Percentiles rank a stretch among this genome's conserved stretches.
Conservation (phyloP, 2,888 invertebrate species). For the Drosophila merina region DNA sequence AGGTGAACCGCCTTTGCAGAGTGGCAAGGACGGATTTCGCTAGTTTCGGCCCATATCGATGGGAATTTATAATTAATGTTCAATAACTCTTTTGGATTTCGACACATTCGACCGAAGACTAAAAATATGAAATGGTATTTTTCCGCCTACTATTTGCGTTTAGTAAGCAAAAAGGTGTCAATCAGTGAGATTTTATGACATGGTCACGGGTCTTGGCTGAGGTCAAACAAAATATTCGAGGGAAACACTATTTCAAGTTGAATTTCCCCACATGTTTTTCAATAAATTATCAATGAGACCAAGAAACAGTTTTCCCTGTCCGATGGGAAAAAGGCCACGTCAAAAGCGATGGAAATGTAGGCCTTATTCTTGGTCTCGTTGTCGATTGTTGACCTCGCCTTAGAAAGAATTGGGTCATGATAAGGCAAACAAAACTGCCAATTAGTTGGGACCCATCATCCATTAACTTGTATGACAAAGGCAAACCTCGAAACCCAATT, state of each 20-base stretch:
- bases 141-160: conserved; percentile 38
- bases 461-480: conserved; percentile 45
- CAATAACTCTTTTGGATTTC: conserved; percentile 65
- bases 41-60: conserved; percentile 40
- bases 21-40: conserved; percentile 56
- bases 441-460: conserved; percentile 38
- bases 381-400: conserved; percentile 57
- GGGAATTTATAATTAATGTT: conserved; percentile 68
- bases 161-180: conserved; percentile 46
- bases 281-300: conserved; percentile 63
- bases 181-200: conserved; percentile 59
- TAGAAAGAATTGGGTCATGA: conserved; percentile 47
- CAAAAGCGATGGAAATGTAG: conserved; percentile 42
- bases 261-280: conserved; percentile 36
- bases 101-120: conserved; percentile 46
- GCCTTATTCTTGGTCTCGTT: conserved; percentile 47
- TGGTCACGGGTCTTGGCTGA: conserved; percentile 47
- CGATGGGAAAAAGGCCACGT: conserved; percentile 59
- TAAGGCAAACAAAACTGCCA: conserved; percentile 47
- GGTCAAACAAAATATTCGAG: conserved; percentile 44
- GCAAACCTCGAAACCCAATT: conserved; percentile 45
- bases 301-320: conserved; percentile 61
- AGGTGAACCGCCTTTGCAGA: conserved; percentile 52
- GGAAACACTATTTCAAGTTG: conserved; percentile 50
- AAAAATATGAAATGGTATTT: conserved; percentile 30